phyloP scores from a whole-genome alignment of 2,888 invertebrate genomes.

The Deilephila elpenor region DNA sequence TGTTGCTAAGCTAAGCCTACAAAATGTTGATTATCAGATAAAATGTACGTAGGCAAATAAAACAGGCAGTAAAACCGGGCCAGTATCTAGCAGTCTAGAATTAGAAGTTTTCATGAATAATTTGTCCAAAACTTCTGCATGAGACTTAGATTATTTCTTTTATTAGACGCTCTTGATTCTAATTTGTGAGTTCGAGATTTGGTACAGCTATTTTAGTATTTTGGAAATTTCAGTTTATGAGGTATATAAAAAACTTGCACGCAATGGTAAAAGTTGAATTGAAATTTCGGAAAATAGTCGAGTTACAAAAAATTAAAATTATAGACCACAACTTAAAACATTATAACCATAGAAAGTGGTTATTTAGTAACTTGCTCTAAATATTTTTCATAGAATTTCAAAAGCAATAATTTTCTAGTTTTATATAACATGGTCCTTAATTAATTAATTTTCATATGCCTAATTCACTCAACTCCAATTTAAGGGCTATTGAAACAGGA shows the following conservation, averaged over 20 bases:
- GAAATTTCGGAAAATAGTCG: too few relatives aligned
- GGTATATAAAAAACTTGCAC: too few relatives aligned
- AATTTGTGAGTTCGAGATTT: not conserved
- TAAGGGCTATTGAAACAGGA: not conserved
- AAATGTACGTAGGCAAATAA: conserved; percentile 36
- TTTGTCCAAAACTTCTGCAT: not conserved
- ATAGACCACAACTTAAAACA: too few relatives aligned
- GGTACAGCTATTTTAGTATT: not conserved
- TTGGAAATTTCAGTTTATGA: too few relatives aligned
- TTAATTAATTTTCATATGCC: not conserved
- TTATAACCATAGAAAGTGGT: too few relatives aligned
- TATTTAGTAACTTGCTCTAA: too few relatives aligned
- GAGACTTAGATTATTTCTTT: not conserved
- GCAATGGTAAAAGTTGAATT: too few relatives aligned
- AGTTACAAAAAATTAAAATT: too few relatives aligned
- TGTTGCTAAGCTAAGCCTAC: conserved; percentile 37
- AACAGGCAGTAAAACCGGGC: conserved; percentile 22
- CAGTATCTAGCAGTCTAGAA: conserved; percentile 6
- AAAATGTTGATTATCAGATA: conserved; percentile 37
- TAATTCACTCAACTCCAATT: not conserved
- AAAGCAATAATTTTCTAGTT: too few relatives aligned
- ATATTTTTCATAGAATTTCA: too few relatives aligned
- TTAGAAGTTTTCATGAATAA: conserved; percentile 6
- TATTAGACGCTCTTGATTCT: not conserved
- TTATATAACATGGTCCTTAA: not conserved